phyloP scores from a whole-genome alignment of 2,113 vertebrate species.

The Thryonomys swinderianus region DNA sequence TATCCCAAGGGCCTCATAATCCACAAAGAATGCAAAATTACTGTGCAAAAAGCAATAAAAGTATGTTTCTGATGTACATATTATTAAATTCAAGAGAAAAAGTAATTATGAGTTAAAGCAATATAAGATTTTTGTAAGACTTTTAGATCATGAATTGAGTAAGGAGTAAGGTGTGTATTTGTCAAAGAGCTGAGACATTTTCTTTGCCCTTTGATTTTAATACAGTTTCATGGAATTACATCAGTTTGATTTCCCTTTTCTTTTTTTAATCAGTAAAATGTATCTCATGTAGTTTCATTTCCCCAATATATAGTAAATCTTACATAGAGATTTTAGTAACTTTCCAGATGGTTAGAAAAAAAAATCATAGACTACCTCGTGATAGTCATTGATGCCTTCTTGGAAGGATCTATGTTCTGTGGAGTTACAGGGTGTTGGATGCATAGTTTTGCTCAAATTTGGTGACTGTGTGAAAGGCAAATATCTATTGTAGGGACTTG shows the following conservation, averaged over 20 bases:
- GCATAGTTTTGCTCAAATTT: not conserved
- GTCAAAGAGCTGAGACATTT: not conserved
- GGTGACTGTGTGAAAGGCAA: not conserved
- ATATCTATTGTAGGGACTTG: not conserved
- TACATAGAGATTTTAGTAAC: not conserved
- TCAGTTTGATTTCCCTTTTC: not conserved
- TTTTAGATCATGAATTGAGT: not conserved
- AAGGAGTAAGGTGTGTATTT: not conserved
- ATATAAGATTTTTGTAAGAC: not conserved
- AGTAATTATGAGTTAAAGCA: not conserved
- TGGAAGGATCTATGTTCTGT: not conserved
- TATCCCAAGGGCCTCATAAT: not conserved
- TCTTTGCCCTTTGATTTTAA: not conserved
- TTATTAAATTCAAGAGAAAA: conserved; percentile 10
- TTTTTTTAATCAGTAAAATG: not conserved
- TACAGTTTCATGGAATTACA: too few relatives aligned
- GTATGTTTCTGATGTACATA: not conserved
- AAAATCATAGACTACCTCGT: not conserved
- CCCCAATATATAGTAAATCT: not conserved
- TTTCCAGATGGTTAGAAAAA: not conserved
- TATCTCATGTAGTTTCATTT: not conserved
- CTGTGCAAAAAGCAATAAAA: not conserved
- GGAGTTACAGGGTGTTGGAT: not conserved
- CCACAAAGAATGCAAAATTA: not conserved
- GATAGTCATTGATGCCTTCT: not conserved